Conservation (phyloP, 2,888 invertebrate species). For the Vandiemenella viatica region DNA sequence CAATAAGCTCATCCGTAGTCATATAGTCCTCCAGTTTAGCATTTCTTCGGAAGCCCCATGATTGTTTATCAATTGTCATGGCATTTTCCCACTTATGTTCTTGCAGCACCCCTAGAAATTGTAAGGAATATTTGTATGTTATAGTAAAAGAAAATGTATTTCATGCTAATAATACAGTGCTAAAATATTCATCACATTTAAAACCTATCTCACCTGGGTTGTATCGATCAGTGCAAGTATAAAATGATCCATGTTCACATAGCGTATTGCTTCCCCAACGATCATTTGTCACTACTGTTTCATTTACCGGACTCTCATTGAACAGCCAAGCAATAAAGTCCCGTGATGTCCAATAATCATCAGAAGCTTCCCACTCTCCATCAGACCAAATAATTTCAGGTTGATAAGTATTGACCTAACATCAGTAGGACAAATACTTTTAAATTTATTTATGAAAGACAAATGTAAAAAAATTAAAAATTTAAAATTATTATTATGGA, state of each 20-base stretch:
- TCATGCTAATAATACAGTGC: background rate
- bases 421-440: too few relatives aligned
- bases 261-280: constrained; percentile 71
- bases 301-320: constrained; percentile 78
- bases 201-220: constrained; percentile 56
- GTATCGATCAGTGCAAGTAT: constrained; percentile 69
- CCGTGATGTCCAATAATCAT: constrained; percentile 68
- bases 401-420: constrained; percentile 29
- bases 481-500: too few relatives aligned
- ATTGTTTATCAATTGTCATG: constrained; percentile 72
- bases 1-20: constrained; percentile 49
- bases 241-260: constrained; percentile 80
- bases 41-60: constrained; percentile 76
- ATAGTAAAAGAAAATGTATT: background rate
- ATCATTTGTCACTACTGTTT: constrained; percentile 83
- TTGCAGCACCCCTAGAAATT: constrained; percentile 42
- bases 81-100: constrained; percentile 91
- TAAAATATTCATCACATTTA: background rate
- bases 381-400: constrained; percentile 81
- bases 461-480: too few relatives aligned
- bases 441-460: too few relatives aligned
- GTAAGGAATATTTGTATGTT: too few relatives aligned
- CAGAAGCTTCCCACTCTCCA: constrained; percentile 83
- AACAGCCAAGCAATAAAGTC: constrained; percentile 87
- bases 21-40: constrained; percentile 51